Evolutionary conservation across 2,888 invertebrate genomes (phyloP).

Genomic region (Phyto melanocephala): DNA sequence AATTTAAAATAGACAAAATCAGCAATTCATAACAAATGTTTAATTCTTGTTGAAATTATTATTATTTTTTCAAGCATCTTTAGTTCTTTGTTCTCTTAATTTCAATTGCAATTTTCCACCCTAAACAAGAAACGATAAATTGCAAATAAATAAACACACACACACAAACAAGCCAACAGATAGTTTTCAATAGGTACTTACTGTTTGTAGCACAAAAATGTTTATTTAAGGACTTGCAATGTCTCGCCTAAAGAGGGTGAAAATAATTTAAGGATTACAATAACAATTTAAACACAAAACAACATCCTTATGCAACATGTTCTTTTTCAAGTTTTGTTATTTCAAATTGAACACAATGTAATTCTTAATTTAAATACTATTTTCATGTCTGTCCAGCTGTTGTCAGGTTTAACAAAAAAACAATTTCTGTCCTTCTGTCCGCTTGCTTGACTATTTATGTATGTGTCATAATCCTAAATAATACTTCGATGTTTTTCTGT

Average conservation of each 20-base stretch:
- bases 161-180: not conserved
- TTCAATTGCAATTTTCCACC: not conserved
- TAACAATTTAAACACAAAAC: not conserved
- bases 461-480: not conserved
- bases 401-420: not conserved
- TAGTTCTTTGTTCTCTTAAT: too few species aligned
- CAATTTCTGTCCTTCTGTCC: not conserved
- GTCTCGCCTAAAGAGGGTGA: not conserved
- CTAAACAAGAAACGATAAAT: not conserved
- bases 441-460: not conserved
- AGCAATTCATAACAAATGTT: too few species aligned
- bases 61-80: too few species aligned
- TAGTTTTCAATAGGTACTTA: not conserved
- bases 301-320: slow-evolving; percentile 18
- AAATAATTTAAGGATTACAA: not conserved
- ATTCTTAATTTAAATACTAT: not conserved
- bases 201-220: not conserved
- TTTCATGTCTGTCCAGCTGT: slow-evolving; percentile 8
- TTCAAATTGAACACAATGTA: not conserved
- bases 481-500: not conserved
- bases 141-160: not conserved
- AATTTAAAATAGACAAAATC: too few species aligned
- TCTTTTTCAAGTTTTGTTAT: not conserved
- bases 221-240: not conserved
- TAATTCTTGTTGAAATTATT: too few species aligned